These are phyloP conservation scores for Drosophila neonasuta DNA, from an alignment of 2,888 invertebrate genomes.

Conservation along the genomic window DNA sequence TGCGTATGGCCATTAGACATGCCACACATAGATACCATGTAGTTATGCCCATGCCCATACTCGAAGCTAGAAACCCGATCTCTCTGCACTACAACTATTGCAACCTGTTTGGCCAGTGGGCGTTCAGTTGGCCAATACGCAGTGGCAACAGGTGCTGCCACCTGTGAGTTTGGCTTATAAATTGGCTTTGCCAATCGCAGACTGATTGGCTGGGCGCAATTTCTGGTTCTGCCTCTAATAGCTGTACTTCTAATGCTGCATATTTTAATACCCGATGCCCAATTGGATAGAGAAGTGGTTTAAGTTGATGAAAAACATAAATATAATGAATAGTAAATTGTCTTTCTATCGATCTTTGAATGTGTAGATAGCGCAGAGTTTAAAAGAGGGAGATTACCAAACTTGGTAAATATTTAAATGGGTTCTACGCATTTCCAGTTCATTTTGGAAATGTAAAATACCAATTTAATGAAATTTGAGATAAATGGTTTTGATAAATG, in stretches of 20 bases:
- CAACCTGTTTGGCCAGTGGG: constrained; percentile 65
- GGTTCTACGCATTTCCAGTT: no score
- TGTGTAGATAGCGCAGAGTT: no score
- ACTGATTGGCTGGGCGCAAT: constrained; percentile 43
- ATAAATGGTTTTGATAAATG: no score
- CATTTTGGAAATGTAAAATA: no score
- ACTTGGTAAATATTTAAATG: no score
- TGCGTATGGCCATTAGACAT: constrained; percentile 46
- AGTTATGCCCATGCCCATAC: constrained; percentile 4
- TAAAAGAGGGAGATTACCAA: no score
- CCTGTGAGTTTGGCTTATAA: constrained; percentile 47
- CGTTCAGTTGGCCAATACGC: constrained; percentile 53
- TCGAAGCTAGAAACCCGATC: constrained; percentile 47
- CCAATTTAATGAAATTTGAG: no score
- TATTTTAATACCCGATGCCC: not conserved
- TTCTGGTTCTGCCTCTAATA: constrained; percentile 26
- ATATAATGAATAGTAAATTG: not conserved
- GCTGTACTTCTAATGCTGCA: constrained; percentile 2
- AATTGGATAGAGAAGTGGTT: not conserved
- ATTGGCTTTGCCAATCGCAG: constrained; percentile 38
- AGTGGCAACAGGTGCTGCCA: constrained; percentile 57
- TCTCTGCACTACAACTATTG: constrained; percentile 15
- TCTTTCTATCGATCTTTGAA: no score
- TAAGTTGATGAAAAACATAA: not conserved
- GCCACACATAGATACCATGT: constrained; percentile 3